These are phyloP conservation scores for Leucosticte australis DNA, from an alignment of 2,113 vertebrate genomes.

Conservation along the genomic window DNA sequence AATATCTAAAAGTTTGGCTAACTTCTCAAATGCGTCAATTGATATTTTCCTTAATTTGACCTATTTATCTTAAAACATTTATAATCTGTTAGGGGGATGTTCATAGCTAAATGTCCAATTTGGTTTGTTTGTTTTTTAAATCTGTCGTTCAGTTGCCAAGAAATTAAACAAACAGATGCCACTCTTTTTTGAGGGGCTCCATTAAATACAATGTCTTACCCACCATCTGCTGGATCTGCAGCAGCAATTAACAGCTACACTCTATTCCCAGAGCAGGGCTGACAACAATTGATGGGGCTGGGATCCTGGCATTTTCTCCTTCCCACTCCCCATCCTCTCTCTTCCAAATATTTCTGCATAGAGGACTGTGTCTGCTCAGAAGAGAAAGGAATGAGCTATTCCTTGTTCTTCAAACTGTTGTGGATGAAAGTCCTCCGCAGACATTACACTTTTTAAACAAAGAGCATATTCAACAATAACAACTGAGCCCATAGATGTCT, in stretches of 20 bases:
- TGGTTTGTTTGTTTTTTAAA: conserved; percentile 68
- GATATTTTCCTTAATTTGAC: conserved; percentile 56
- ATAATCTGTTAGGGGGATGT: conserved; percentile 10
- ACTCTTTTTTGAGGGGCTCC: conserved; percentile 64
- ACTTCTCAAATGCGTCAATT: neutral
- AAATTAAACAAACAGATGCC: conserved; percentile 80
- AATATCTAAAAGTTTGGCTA: conserved; percentile 5
- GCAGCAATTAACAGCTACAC: conserved; percentile 74
- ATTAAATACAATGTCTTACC: conserved; percentile 58
- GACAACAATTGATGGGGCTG: conserved; percentile 2
- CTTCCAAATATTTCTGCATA: neutral
- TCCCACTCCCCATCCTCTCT: neutral
- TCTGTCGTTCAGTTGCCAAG: conserved; percentile 45
- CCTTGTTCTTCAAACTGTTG: neutral
- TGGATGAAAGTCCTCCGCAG: neutral
- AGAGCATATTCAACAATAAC: neutral
- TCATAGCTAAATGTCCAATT: conserved; percentile 55
- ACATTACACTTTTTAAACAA: neutral
- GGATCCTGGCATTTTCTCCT: neutral
- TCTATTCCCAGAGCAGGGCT: conserved; percentile 66
- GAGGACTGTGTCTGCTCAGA: neutral
- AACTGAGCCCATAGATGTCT: neutral
- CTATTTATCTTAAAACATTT: conserved; percentile 64
- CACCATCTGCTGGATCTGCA: conserved; percentile 75
- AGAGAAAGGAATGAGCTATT: neutral